Base-by-base conservation (phyloP, 2,113 vertebrate genomes). In the Halcyon malimbica region DNA sequence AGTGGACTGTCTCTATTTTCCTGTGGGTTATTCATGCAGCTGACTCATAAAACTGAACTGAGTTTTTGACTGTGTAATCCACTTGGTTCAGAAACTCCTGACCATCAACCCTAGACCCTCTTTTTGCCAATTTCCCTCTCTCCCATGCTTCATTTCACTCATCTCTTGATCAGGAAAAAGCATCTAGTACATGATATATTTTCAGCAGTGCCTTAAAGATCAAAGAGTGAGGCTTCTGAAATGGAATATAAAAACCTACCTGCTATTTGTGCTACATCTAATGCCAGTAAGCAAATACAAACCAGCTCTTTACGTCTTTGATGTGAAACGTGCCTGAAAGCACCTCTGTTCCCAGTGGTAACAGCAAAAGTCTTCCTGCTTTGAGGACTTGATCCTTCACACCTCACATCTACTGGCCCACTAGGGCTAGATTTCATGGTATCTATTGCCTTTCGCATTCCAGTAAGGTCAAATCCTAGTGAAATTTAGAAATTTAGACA, bases 1-100 rank as follows among this genome's bases (percentile, higher is more conserved):
- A n/a, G 6, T 0, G 0, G 24, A 29, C 11, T 6, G 3, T 35
- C 70, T 44, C 31, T 41, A 0, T 25, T 73, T 71, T n/a, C 29
- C 35, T 31, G 33, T 29, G 83, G 10, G 19, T 53, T 46, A 31
- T 20, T 82, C 46, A 10, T 31, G 31, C 18, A 70, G 64, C 41
- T 42, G 62, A 44, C 71, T 69, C 35, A 14, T 14, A 42, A 67
- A 70, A 46, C 33, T 19, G 33, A 59, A 29, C 20, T 14, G 48
- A 29, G 23, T 19, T 75, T 77, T 54, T 18, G 37, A 87, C 21
- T 56, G 14, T 4, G 9, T 67, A 11, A 67, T 48, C 51, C 53
- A 13, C 33, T 41, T 37, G 28, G 25, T 39, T 92, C 44, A 65
- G 74, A 63, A 87, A 70, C 75, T 87, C 33, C 35, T 56, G 39